A percentile compares a stretch with the other conserved stretches of the same genome.
Evolutionary conservation across 1,140 invertebrate genomes (phyloP).

Genomic region (fruit fly (Drosophila melanogaster)): Release_6_plus_ISO1_MT NT_033777.3:16742001-16742500

Average conservation of each 20-base stretch:
- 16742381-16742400: constrained; percentile 50
- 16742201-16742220: constrained; percentile 29
- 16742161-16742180: background rate
- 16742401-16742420: constrained; percentile 67
- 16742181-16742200: background rate
- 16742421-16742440: constrained; percentile 61
- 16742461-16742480: constrained; percentile 41
- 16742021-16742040: constrained; percentile 26
- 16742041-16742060: too few species aligned
- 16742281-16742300: constrained; percentile 79
- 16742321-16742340: constrained; percentile 27
- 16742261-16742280: constrained; percentile 63
- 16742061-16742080: too few species aligned
- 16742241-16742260: constrained; percentile 75
- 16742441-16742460: constrained; percentile 62
- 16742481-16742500: constrained; percentile 33
- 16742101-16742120: too few species aligned
- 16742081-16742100: too few species aligned
- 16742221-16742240: constrained; percentile 29
- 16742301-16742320: constrained; percentile 15
- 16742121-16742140: too few species aligned
- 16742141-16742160: background rate
- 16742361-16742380: constrained; percentile 25
- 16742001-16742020: constrained; percentile 30
- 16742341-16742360: constrained; percentile 9